phyloP scores from a whole-genome alignment of 2,797 vertebrate species.

The Epinephelus coioides region DNA sequence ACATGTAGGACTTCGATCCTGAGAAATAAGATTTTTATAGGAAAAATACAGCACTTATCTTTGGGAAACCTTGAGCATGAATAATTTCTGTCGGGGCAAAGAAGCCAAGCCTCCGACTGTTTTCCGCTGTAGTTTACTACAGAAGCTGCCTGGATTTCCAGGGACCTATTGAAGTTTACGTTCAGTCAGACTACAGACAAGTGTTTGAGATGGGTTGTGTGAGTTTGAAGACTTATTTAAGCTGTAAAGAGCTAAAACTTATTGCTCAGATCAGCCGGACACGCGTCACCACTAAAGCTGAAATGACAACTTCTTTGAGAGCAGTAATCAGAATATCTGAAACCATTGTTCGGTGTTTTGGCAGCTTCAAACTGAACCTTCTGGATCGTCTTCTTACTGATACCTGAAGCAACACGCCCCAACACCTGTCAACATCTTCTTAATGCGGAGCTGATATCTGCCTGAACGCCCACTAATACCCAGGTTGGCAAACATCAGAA shows the following conservation, averaged over 20 bases:
- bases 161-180: too few species aligned
- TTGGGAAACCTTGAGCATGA: too few species aligned
- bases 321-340: background rate
- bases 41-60: too few species aligned
- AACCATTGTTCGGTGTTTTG: background rate
- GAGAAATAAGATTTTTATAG: too few species aligned
- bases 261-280: background rate
- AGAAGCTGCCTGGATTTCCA: too few species aligned
- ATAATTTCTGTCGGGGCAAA: too few species aligned
- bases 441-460: background rate
- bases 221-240: too few species aligned
- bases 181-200: too few species aligned
- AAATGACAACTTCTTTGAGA: background rate
- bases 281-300: background rate
- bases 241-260: background rate
- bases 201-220: too few species aligned
- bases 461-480: background rate
- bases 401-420: background rate
- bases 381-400: background rate
- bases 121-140: too few species aligned
- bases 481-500: background rate
- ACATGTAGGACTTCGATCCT: too few species aligned
- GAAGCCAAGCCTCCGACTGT: too few species aligned
- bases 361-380: background rate
- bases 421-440: background rate